Evolutionary conservation across 2,888 invertebrate species (phyloP).

Genomic region (Ceramica pisi): DNA sequence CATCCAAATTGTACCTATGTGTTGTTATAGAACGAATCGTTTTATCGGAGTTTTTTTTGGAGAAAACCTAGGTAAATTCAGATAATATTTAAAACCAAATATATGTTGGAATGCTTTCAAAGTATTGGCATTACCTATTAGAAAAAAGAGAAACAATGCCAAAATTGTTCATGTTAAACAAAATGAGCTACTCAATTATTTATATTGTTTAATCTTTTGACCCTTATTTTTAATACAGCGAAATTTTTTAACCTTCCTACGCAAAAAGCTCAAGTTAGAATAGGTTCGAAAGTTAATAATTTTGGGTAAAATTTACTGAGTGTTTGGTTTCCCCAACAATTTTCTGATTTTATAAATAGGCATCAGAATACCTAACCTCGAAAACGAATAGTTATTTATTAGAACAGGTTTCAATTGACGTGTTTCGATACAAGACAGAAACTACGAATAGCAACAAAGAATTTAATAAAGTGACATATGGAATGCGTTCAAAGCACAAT

Average conservation of each 20-base stretch:
- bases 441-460: slow-evolving; percentile 19
- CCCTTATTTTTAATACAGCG: background rate
- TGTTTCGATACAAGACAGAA: background rate
- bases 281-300: slow-evolving; percentile 26
- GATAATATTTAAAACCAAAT: background rate
- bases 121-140: background rate
- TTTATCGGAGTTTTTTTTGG: too few relatives aligned
- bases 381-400: background rate
- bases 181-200: slow-evolving; percentile 22
- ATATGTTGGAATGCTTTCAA: too few relatives aligned
- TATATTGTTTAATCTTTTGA: slow-evolving; percentile 28
- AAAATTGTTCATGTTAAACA: background rate
- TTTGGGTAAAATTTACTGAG: background rate
- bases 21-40: too few relatives aligned
- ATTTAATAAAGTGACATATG: slow-evolving; percentile 60
- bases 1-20: too few relatives aligned
- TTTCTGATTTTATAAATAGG: slow-evolving; percentile 1
- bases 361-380: background rate
- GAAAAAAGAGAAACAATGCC: background rate
- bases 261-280: slow-evolving; percentile 6
- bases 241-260: slow-evolving; percentile 8
- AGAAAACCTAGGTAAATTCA: too few relatives aligned
- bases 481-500: slow-evolving; percentile 66
- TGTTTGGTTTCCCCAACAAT: background rate
- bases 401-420: background rate